These are phyloP conservation scores for Gonocerus acuteangulatus DNA, from an alignment of 2,888 invertebrate species.

Conservation along the genomic window DNA sequence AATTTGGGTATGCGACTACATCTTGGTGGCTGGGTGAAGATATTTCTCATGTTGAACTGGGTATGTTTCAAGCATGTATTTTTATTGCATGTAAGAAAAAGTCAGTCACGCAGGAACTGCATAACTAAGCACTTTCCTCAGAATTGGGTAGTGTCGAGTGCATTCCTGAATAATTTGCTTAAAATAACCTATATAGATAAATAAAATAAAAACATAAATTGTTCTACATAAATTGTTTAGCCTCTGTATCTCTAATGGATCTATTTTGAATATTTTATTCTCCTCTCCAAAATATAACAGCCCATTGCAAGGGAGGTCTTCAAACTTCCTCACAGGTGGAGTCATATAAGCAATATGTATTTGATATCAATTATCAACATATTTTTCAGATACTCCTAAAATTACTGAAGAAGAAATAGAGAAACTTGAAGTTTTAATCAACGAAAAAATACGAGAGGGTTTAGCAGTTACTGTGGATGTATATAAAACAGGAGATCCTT, in stretches of 20 bases:
- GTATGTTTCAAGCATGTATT: conserved; percentile 42
- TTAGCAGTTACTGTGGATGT: conserved; percentile 57
- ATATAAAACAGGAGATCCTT: conserved; percentile 55
- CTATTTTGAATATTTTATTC: background rate
- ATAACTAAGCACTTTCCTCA: too few species aligned
- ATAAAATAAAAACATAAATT: too few species aligned
- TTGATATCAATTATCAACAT: too few species aligned
- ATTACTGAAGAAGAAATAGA: conserved; percentile 49
- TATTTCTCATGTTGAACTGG: conserved; percentile 63
- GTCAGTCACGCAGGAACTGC: too few species aligned
- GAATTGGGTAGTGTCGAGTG: too few species aligned
- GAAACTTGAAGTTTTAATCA: conserved; percentile 55
- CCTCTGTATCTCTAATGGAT: background rate
- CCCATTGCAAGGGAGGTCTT: too few species aligned
- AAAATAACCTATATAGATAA: too few species aligned
- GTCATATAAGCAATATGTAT: too few species aligned
- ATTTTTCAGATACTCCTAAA: conserved; percentile 47
- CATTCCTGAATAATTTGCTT: too few species aligned
- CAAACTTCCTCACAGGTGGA: too few species aligned
- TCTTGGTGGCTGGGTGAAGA: conserved; percentile 78
- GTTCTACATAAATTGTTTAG: background rate
- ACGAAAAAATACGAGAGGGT: conserved; percentile 58
- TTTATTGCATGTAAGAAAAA: too few species aligned
- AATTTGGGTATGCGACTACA: conserved; percentile 60
- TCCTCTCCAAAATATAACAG: too few species aligned